phyloP scores from a whole-genome alignment of 2,888 invertebrate species.

The Flexamia atlantica region DNA sequence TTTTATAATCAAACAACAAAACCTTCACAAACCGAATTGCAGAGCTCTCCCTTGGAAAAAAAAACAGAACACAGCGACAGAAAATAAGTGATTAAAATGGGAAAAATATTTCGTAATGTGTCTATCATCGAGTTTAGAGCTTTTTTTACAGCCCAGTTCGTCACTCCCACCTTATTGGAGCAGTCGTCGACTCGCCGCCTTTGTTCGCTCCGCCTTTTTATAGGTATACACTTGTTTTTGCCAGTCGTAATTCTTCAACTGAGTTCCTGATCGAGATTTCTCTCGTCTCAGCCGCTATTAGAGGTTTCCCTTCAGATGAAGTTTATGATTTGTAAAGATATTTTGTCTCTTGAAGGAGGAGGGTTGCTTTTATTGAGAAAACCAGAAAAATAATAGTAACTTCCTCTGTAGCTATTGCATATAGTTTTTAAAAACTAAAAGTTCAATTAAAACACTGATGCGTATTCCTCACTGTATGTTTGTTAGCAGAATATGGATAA shows the following conservation, averaged over 20 bases:
- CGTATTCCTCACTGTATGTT: too few relatives aligned
- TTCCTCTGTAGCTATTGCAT: too few relatives aligned
- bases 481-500: too few relatives aligned
- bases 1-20: too few relatives aligned
- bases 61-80: too few relatives aligned
- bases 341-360: background rate
- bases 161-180: constrained; percentile 30
- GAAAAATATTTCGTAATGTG: constrained; percentile 27
- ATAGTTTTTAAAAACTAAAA: too few relatives aligned
- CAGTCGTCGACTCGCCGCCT: constrained; percentile 23
- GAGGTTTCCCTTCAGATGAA: constrained; percentile 5
- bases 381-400: too few relatives aligned
- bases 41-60: too few relatives aligned
- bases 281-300: background rate
- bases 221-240: constrained; percentile 52
- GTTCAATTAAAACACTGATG: too few relatives aligned
- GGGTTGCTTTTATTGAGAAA: background rate
- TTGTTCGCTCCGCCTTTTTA: constrained; percentile 31
- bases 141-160: constrained; percentile 6
- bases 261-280: background rate
- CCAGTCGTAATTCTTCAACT: constrained; percentile 4
- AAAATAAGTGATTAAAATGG: background rate
- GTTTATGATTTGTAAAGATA: constrained; percentile 51
- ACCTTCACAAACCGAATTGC: too few relatives aligned
- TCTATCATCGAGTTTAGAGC: constrained; percentile 24